Base-by-base conservation (phyloP, 2,888 invertebrate species). In the Megalurothrips usitatus region DNA sequence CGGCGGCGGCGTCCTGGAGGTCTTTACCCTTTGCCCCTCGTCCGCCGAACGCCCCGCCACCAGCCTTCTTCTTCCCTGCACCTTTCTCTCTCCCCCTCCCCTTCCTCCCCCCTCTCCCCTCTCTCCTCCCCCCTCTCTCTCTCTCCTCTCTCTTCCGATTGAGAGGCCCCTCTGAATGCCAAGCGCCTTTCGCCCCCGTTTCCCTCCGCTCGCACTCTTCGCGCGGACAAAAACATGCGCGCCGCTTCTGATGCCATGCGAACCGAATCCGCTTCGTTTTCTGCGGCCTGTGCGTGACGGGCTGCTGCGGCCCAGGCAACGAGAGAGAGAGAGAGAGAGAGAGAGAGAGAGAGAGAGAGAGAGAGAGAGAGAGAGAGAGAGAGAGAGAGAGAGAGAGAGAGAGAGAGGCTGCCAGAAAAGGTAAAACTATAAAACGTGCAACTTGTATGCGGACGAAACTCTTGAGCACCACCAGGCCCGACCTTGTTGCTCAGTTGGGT, bases 181-280 rank as follows among this genome's bases (percentile, higher is more conserved):
- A 75, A 75, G 12, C 68, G 68, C 68, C 26, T 8, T 3, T 26
- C 26, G 26, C 23, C 68, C 68, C 26, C 68, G 2, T 43, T 43
- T 43, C 68, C 10, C 26, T 26, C 26, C 68, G 23, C 0, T 52
- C 68, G 11, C 58, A 58, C 58, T 58, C 58, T n/a, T n/a, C 52
- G 52, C 68, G 68, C 68, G 68, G 68, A 75, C 68, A 75, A 75
- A 75, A 75, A 75, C 68, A 75, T 75, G 68, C 23, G 68, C 23
- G 26, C 26, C 68, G 68, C 68, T 75, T 75, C 68, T 75, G 68
- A 75, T 75, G 68, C 68, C 26, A 75, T 75, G 68, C 68, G 68
- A 75, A 26, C 68, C 68, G 68, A 75, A 75, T 75, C 68, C 68
- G 23, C 68, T 26, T 75, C 68, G 26, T 75, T 75, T 75, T 75